Evolutionary conservation across 2,888 invertebrate genomes (phyloP).

Genomic region (Coelopa pilipes): DNA sequence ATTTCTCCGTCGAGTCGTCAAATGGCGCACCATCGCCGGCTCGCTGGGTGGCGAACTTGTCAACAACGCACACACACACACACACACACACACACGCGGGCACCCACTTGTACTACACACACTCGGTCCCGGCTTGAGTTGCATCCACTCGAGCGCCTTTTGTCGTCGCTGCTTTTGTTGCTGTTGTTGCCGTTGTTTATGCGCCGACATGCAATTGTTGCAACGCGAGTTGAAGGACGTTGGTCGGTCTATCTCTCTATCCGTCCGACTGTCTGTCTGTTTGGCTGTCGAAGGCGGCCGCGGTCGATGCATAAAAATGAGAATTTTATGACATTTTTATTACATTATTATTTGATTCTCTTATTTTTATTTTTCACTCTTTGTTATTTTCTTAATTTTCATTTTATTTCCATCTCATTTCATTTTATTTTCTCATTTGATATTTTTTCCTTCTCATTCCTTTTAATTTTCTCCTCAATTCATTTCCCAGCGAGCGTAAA

Average conservation of each 20-base stretch:
- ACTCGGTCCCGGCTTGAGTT: background rate
- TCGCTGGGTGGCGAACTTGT: slow-evolving; percentile 16
- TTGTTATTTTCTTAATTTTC: too few relatives aligned
- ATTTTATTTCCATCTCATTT: too few relatives aligned
- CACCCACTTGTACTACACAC: background rate
- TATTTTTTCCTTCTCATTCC: too few relatives aligned
- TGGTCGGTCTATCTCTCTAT: background rate
- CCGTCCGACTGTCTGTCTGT: too few relatives aligned
- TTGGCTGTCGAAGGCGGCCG: background rate
- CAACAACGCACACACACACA: slow-evolving; percentile 9
- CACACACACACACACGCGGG: background rate
- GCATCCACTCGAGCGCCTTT: too few relatives aligned
- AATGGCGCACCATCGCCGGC: slow-evolving; percentile 9
- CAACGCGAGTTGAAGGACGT: background rate
- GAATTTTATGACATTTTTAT: too few relatives aligned
- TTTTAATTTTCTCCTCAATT: too few relatives aligned
- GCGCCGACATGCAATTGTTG: background rate
- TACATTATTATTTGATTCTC: too few relatives aligned
- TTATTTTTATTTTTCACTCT: too few relatives aligned
- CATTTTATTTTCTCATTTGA: too few relatives aligned
- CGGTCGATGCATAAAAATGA: too few relatives aligned
- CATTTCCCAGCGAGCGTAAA: too few relatives aligned
- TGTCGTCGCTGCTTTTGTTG: background rate
- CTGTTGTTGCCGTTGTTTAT: background rate
- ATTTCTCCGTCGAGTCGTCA: slow-evolving; percentile 7